Evolutionary conservation across 2,113 vertebrate species (phyloP), one percentile per base, ranked within the genome.

Genomic region (Anoplopoma fimbria): DNA sequence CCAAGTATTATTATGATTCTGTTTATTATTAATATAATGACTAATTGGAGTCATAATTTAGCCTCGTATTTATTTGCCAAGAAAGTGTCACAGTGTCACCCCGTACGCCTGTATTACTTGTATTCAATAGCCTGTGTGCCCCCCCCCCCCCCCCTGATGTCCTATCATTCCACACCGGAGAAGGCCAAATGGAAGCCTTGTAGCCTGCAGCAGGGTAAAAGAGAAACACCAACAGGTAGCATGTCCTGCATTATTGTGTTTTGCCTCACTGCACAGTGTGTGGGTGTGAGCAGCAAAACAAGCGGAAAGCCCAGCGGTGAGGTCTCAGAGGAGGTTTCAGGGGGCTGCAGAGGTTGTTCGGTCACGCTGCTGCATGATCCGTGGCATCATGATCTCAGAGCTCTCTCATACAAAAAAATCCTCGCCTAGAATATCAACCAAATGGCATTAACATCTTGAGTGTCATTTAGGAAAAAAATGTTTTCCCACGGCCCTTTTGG

Each of bases 191-290:
- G 38, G 33, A 45, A 25, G 51, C 38, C 42, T 27, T 65, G 58
- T 7, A 64, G 72, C 67, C 51, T 70, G 80, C 51, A 58, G 76
- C 68, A n/a, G n/a, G 51, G 76, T 25, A 58, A 61, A 61, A 51
- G 8, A 27, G 27, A 13, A 9, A 42, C 38, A 71, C 76, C 88
- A 80, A 85, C 88, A 80, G 82, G 88, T 89, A 80, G 73, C 74
- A 47, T 36, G 68, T 68, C 57, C 72, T 65, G 17, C 78, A 4
- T 75, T 29, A 40, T 70, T 82, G 25, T 71, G 67, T 72, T n/a
- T n/a, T 77, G 53, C 79, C 74, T 73, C 64, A 65, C 9, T 76
- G 77, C 77, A 42, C 29, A 0, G 34, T 33, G 75, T 23, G 61
- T 64, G 77, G 33, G 36, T 64, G 51, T 27, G 17, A 6, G 21